These are phyloP conservation scores for Erpobdella octoculata DNA, from an alignment of 2,888 invertebrate genomes.

Conservation along the genomic window DNA sequence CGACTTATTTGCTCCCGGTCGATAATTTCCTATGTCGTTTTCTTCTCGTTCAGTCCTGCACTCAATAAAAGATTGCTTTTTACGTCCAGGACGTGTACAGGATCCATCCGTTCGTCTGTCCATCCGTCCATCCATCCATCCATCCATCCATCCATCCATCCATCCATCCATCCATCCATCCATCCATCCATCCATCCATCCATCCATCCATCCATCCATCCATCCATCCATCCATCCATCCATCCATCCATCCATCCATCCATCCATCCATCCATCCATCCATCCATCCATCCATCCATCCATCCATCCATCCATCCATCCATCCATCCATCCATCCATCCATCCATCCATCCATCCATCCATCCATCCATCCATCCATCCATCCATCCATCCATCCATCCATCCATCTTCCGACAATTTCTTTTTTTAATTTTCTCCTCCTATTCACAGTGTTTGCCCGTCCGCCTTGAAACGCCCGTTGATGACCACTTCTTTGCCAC, in stretches of 20 bases:
- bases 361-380: background rate
- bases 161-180: background rate
- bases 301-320: background rate
- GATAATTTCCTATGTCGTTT: background rate
- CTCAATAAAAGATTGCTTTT: background rate
- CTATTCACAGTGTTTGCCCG: conserved; percentile 3
- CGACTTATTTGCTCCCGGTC: background rate
- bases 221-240: conserved; percentile 7
- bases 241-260: conserved; percentile 6
- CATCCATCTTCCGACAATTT: background rate
- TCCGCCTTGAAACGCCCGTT: too few relatives aligned
- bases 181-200: background rate
- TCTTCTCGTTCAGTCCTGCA: background rate
- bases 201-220: background rate
- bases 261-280: background rate
- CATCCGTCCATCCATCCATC: background rate
- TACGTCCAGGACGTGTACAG: background rate
- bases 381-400: conserved; percentile 10
- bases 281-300: background rate
- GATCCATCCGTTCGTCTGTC: background rate
- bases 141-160: background rate
- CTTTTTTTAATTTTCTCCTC: background rate
- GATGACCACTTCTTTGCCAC: too few relatives aligned
- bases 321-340: conserved; percentile 2
- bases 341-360: background rate